Conservation (phyloP, 2,797 vertebrate genomes). For the Pampus argenteus region DNA sequence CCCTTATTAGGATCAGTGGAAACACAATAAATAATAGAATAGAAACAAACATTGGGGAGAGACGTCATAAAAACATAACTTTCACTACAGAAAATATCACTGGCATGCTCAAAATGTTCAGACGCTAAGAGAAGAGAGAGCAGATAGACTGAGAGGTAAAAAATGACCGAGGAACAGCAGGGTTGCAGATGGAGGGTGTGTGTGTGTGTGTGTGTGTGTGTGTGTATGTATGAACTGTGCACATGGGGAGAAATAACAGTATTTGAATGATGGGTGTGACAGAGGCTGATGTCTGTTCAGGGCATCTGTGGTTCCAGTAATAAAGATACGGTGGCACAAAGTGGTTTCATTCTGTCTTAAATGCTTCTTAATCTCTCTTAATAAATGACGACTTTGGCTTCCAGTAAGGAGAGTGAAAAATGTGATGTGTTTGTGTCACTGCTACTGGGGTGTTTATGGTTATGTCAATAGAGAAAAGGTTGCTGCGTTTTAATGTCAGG, state of each 20-base stretch:
- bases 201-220: conserved; percentile 18
- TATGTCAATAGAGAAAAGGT: conserved; percentile 35
- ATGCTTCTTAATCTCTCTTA: conserved; percentile 75
- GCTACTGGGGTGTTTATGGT: conserved; percentile 54
- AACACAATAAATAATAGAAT: conserved; percentile 60
- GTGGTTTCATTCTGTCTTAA: conserved; percentile 73
- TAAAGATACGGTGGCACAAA: conserved; percentile 69
- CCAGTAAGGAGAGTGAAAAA: conserved; percentile 65
- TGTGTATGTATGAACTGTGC: conserved; percentile 27
- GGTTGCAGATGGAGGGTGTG: conserved; percentile 16
- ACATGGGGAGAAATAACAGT: conserved; percentile 61
- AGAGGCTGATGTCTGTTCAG: conserved; percentile 75
- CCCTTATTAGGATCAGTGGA: conserved; percentile 62
- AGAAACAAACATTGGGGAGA: conserved; percentile 35
- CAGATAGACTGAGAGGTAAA: conserved; percentile 4
- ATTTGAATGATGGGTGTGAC: conserved; percentile 76
- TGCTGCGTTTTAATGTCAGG: conserved; percentile 34
- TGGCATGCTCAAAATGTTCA: not conserved
- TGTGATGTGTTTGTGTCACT: conserved; percentile 44
- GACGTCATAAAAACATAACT: conserved; percentile 41
- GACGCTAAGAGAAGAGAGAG: not conserved
- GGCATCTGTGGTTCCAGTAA: conserved; percentile 66
- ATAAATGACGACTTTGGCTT: conserved; percentile 61
- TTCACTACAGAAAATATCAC: conserved; percentile 18
- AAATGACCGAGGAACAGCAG: conserved; percentile 42